Base-by-base conservation (phyloP, 2,888 invertebrate species). In the Linnaemya tessellans region DNA sequence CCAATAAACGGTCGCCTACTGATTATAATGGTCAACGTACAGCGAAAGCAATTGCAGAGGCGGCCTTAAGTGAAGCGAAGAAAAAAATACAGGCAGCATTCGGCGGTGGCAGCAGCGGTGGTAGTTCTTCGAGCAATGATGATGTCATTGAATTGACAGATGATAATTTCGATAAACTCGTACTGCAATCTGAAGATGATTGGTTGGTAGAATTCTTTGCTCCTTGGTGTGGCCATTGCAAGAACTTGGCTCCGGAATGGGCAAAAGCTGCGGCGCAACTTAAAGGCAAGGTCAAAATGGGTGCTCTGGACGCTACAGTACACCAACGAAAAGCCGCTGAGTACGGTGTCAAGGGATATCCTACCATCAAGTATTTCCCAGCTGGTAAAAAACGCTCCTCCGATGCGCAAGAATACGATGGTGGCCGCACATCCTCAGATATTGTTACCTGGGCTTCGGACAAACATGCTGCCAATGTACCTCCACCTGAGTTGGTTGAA, bases 151-250 rank as follows among this genome's bases (percentile, higher is more conserved):
- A 98, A 90, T 93, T 99, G 86, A 99, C 99, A 0, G 99, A 99
- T 92, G 95, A 96, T 87, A 99, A 99, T 94, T 99, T 99, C 92
- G 97, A 98, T 87, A 96, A 97, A 92, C 92, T 96, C 75, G 99
- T 99, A 18, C 92, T 99, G 88, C 94, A 97, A 88, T 98, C 98
- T 65, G 97, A 99, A 18, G 99, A 99, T 90, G 94, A 98, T 92
- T 99, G 99, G 98, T 93, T 99, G 88, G 98, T 99, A 1, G 99
- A 99, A 93, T 99, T 99, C 94, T 99, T 95, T 93, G 99, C 99
- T 8, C 97, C 97, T 0, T 98, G 98, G 97, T 98, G 98, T 92
- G 98, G 98, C 7, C 98, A 98, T 93, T 98, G 98, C 93, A 99
- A 99, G 93, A 98, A 96, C 91, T 94, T 99, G 74, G 99, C 97